Evolutionary conservation across 2,888 invertebrate species (phyloP), one percentile per base, ranked within the genome.

Genomic region (Acrocyrtus sp.): DNA sequence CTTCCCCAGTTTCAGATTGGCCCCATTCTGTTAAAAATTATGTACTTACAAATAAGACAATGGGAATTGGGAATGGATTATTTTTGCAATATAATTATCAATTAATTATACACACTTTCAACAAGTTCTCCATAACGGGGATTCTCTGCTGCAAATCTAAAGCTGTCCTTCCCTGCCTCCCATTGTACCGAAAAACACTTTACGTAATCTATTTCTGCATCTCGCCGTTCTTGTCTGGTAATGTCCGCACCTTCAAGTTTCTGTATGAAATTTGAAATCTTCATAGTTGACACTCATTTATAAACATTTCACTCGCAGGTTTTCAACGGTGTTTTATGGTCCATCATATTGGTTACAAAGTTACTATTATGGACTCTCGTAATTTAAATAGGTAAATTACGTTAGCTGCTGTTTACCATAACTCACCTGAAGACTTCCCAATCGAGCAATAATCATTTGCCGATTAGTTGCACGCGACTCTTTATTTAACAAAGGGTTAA

Each of bases 151-250:
- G 89, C 84, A 83, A 95, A 94, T 41, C 84, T 83, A 58, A 85
- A 85, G 0, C 84, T 84, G 74, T 86, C 86, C 78, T 88, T 87
- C 0, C 87, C 87, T 76, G 86, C 85, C 58, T 90, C 85, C 92
- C 93, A 95, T 73, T 91, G 90, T 0, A 88, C 85, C 0, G 92
- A 93, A 84, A 91, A 91, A 22, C 90, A 88, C 84, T 95, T 96
- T 84, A 96, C 85, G 82, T 96, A 95, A 85, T 96, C 96, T 74
- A 94, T 92, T 82, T 96, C 96, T 0, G 96, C 93, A 1, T 95
- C 95, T 77, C 91, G 89, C 62, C 95, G 88, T 70, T 93, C 90
- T 67, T 90, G 90, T 0, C 86, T 83, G 0, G 87, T 87, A 77
- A 96, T 90, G 78, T 86, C 85, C 1, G 90, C 89, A 39, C 92